Base-by-base conservation (phyloP, 2,888 invertebrate genomes). In the Chesias legatella region DNA sequence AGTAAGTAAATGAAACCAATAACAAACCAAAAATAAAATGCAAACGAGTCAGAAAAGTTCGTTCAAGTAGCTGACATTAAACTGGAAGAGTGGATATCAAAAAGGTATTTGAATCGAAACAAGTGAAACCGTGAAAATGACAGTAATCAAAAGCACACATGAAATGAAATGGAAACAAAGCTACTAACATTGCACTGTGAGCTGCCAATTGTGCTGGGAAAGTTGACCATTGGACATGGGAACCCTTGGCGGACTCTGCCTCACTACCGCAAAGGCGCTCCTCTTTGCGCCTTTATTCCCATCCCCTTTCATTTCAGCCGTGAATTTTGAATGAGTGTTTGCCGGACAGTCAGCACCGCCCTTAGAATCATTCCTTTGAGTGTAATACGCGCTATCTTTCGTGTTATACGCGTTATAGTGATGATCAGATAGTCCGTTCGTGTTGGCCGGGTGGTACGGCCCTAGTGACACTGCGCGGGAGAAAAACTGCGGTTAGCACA, bases 121-220 rank as follows among this genome's bases (percentile, higher is more conserved):
- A 52, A 43, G 49, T 43, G 28, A 53, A 55, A 48, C 50, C 65
- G 59, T 55, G 48, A n/a, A 48, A 62, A 61, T 58, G 43, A 63
- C 59, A 60, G 58, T 24, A 42, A 53, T 48, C 43, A 37, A 36
- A 37, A 53, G 32, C 49, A 58, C 57, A 62, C 56, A 58, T 42
- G 6, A 42, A 52, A 47, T 40, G 28, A 67, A 68, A 68, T 60
- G 60, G 63, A 67, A 69, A 63, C 57, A 63, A 61, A 78, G 68
- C 89, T 90, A 91, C 91, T 91, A 91, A 91, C 91, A 91, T 75
- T 91, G 91, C 66, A 91, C 91, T 63, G 90, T 84, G 73, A 91
- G 89, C 76, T 91, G 90, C 90, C 91, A 91, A 80, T 89, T 82
- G 61, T 82, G 78, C 56, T 49, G 48, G 33, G 48, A 43, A 32